A percentile compares a stretch with the other conserved stretches of the same genome.
These are phyloP conservation scores for Poeciliopsis infans DNA, from an alignment of 2,797 vertebrate genomes.

Conservation along the genomic window DNA sequence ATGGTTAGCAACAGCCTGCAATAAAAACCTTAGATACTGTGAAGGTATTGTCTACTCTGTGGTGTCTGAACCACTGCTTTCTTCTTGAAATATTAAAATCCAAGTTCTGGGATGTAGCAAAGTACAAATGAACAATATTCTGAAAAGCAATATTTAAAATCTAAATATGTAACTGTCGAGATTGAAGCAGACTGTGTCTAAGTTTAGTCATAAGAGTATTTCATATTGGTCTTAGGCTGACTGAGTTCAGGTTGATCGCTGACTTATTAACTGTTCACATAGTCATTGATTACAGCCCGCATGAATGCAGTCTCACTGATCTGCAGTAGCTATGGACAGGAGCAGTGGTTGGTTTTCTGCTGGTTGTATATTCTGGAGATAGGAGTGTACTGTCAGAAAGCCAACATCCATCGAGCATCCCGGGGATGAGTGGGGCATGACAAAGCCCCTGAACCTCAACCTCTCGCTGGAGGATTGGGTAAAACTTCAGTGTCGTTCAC, in stretches of 20 bases:
- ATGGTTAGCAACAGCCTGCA: not conserved
- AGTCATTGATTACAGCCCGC: constrained; percentile 29
- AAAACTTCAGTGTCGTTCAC: constrained; percentile 57
- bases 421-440: constrained; percentile 42
- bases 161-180: not conserved
- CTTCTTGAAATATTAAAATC: not conserved
- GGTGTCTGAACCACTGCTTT: not conserved
- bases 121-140: not conserved
- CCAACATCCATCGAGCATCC: constrained; percentile 54
- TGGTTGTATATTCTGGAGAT: constrained; percentile 56
- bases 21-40: not conserved
- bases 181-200: constrained; percentile 6
- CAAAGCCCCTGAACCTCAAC: constrained; percentile 48
- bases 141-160: not conserved
- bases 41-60: not conserved
- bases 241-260: constrained; percentile 43
- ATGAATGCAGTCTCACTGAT: constrained; percentile 22
- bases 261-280: constrained; percentile 41
- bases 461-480: constrained; percentile 59
- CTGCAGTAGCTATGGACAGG: constrained; percentile 1
- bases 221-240: constrained; percentile 58
- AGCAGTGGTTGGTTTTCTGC: constrained; percentile 24
- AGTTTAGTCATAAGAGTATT: constrained; percentile 22
- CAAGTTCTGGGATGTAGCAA: not conserved
- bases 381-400: constrained; percentile 55